Evolutionary conservation across 2,797 vertebrate species (phyloP), one percentile per base, ranked within the genome.

Genomic region (Astyanax mexicanus): DNA sequence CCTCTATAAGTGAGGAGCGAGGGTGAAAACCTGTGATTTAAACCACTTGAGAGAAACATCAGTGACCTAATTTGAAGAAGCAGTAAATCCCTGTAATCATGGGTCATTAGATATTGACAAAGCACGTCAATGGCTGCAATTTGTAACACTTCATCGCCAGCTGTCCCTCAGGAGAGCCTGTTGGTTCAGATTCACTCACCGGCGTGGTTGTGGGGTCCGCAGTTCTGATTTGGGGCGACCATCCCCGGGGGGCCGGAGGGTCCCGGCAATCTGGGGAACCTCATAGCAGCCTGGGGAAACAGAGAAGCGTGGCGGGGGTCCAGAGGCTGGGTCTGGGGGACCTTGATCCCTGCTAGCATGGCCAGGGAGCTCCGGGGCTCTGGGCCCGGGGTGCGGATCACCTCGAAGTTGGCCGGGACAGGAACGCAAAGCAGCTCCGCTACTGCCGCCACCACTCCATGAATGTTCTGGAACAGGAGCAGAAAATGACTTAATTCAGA

Each of bases 351-450:
- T 0, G 89, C 88, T 66, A 92, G 81, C 78, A 92, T 83, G 1
- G 88, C 86, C 80, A 91, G 78, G 6, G 88, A 84, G 81, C 84
- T 90, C 61, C 78, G 74, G 7, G 75, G 83, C 11, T 88, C 87
- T 0, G 85, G 81, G 1, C 93, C 94, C 25, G 80, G 91, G 77
- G 92, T 88, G 0, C 76, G 91, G 79, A 91, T 95, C 35, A 95
- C 92, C 81, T 96, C 94, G 0, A 95, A 95, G 82, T 93, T 92
- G 82, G 88, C 84, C 7, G 95, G 95, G 45, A 95, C 91, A 35
- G 95, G 92, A 66, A 98, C 93, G 0, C 90, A 91, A 35, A 99
- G 92, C 73, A 99, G 91, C 82, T 95, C 90, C 0, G 96, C 95
- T 83, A 99, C 93, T 0, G 96, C 95, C 1, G 95, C 94, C 89